Evolutionary conservation across 1,140 invertebrate species (phyloP).

Genomic region (Saccostrea cuccullata): DNA sequence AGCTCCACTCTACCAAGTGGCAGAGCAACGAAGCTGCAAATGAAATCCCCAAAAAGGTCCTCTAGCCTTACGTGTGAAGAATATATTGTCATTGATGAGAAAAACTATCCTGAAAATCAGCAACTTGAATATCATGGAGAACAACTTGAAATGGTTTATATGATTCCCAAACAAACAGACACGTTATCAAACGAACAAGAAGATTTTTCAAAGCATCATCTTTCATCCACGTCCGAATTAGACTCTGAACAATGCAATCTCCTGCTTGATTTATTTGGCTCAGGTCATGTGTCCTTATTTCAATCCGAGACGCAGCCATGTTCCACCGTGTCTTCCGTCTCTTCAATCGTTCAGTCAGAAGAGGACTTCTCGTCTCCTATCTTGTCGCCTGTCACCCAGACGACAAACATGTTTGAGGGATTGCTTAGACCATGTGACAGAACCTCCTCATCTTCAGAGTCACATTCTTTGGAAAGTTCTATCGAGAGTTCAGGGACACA

Average conservation of each 20-base stretch:
- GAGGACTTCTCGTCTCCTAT: not conserved
- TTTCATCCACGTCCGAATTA: not conserved
- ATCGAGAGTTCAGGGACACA: not conserved
- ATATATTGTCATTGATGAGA: not conserved
- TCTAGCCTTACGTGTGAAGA: not conserved
- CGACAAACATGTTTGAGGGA: constrained; percentile 4
- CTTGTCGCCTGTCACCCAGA: not conserved
- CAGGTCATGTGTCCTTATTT: not conserved
- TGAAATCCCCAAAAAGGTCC: not conserved
- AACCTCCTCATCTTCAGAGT: not conserved
- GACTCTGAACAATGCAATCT: not conserved
- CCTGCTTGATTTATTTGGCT: not conserved
- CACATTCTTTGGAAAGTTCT: not conserved
- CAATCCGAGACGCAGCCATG: not conserved
- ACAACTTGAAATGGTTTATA: not conserved
- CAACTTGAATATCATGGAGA: too few relatives aligned
- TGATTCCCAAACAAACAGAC: not conserved
- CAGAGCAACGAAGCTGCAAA: not conserved
- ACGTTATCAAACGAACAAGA: too few relatives aligned
- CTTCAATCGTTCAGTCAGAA: not conserved
- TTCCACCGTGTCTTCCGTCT: too few relatives aligned
- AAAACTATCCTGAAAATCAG: too few relatives aligned
- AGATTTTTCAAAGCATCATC: not conserved
- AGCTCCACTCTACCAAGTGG: not conserved
- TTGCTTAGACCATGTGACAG: not conserved